phyloP scores from a whole-genome alignment of 2,113 vertebrate species.

The Xiphophorus maculatus region DNA sequence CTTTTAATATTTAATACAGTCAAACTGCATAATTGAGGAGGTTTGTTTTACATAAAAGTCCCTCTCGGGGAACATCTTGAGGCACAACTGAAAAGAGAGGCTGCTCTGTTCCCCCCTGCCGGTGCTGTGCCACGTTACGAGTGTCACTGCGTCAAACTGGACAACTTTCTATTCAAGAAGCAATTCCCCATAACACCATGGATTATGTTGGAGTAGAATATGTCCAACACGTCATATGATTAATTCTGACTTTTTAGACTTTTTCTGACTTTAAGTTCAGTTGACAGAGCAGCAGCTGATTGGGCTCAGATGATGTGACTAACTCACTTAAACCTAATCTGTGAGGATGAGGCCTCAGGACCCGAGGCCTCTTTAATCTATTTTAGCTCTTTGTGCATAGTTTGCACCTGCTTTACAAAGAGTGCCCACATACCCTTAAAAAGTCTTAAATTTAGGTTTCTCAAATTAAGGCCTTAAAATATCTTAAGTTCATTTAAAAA shows the following conservation, averaged over 20 bases:
- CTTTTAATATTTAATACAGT: constrained; percentile 66
- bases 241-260: neutral
- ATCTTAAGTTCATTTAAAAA: too few relatives aligned
- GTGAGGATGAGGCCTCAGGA: neutral
- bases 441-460: too few relatives aligned
- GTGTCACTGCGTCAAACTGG: constrained; percentile 1
- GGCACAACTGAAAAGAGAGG: constrained; percentile 4
- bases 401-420: constrained; percentile 1
- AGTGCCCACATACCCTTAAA: too few relatives aligned
- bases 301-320: constrained; percentile 32
- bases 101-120: neutral
- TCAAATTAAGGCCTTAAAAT: too few relatives aligned
- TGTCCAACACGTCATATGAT: neutral
- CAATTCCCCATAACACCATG: neutral
- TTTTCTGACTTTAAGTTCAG: neutral
- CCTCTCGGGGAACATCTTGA: constrained; percentile 31
- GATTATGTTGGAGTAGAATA: neutral
- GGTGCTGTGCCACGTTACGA: neutral
- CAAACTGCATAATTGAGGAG: constrained; percentile 66
- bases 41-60: constrained; percentile 61
- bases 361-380: constrained; percentile 10
- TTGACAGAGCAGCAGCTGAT: constrained; percentile 18
- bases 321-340: constrained; percentile 40
- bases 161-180: neutral
- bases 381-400: neutral